Evolutionary conservation across 2,888 invertebrate species (phyloP).

Genomic region (Lutraria lutraria): DNA sequence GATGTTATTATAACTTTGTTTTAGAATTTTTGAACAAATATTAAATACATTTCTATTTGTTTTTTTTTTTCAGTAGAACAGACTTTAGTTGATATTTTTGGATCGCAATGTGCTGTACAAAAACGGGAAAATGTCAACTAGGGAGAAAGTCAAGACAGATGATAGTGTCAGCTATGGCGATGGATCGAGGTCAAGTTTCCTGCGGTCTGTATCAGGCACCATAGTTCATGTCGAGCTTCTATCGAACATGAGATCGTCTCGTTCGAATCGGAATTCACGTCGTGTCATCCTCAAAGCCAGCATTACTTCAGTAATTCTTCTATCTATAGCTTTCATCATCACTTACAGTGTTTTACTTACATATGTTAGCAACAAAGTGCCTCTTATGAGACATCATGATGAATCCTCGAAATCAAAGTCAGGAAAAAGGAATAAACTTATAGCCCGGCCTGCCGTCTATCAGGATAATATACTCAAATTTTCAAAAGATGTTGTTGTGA

Average conservation of each 20-base stretch:
- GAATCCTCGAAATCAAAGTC: constrained; percentile 66
- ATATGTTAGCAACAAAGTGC: constrained; percentile 73
- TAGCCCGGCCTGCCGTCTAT: constrained; percentile 49
- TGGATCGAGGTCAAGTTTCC: constrained; percentile 41
- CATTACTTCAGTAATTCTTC: constrained; percentile 76
- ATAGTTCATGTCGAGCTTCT: constrained; percentile 72
- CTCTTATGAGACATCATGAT: constrained; percentile 66
- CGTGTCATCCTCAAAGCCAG: constrained; percentile 78
- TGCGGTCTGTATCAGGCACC: constrained; percentile 50
- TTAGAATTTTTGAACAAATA: too few relatives aligned
- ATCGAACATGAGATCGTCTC: constrained; percentile 73
- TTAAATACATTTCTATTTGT: too few relatives aligned
- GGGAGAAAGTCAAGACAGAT: constrained; percentile 2
- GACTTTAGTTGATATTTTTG: constrained; percentile 12
- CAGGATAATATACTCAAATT: constrained; percentile 42
- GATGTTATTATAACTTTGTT: too few relatives aligned
- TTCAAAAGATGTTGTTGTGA: constrained; percentile 62
- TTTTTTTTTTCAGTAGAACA: background rate
- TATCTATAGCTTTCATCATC: constrained; percentile 76
- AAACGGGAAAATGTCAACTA: constrained; percentile 23
- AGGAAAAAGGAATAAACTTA: constrained; percentile 61
- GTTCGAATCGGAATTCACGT: constrained; percentile 63
- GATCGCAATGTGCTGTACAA: constrained; percentile 22
- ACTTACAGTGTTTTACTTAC: constrained; percentile 77
- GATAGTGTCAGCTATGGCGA: background rate